These are phyloP conservation scores for Gymnosoma rotundatum DNA, from an alignment of 2,888 invertebrate species.

Conservation along the genomic window DNA sequence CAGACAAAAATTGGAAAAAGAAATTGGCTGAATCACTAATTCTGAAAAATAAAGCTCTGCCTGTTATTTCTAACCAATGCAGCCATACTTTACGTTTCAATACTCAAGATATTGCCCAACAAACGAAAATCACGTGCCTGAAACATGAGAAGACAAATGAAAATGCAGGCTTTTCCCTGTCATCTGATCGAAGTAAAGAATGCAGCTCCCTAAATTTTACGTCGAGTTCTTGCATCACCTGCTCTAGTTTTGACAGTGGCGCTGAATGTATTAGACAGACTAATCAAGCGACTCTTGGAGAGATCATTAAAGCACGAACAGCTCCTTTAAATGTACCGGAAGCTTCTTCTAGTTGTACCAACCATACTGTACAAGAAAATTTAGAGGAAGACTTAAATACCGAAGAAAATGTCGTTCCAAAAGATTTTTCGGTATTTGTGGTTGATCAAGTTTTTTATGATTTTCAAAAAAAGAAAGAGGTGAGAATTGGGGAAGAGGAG, in stretches of 20 bases:
- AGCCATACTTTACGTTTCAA: constrained; percentile 60
- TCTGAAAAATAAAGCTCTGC: constrained; percentile 73
- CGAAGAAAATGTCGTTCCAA: constrained; percentile 19
- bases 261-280: constrained; percentile 51
- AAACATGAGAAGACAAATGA: not conserved
- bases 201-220: constrained; percentile 75
- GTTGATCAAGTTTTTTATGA: constrained; percentile 46
- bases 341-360: constrained; percentile 70
- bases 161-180: constrained; percentile 23
- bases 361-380: constrained; percentile 28
- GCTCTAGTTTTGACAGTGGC: constrained; percentile 69
- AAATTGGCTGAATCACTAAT: constrained; percentile 75
- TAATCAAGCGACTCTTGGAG: constrained; percentile 19
- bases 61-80: constrained; percentile 75
- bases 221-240: constrained; percentile 74
- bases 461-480: not conserved
- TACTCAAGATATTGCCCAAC: constrained; percentile 74
- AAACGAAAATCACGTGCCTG: constrained; percentile 68
- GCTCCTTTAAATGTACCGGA: constrained; percentile 22
- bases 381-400: constrained; percentile 34
- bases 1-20: constrained; percentile 74
- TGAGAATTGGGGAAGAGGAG: too few species aligned
- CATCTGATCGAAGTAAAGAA: constrained; percentile 60
- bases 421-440: constrained; percentile 3
- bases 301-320: constrained; percentile 60